Conservation (phyloP, 1,140 invertebrate species). For the Yoshiicerus persimilis region DNA sequence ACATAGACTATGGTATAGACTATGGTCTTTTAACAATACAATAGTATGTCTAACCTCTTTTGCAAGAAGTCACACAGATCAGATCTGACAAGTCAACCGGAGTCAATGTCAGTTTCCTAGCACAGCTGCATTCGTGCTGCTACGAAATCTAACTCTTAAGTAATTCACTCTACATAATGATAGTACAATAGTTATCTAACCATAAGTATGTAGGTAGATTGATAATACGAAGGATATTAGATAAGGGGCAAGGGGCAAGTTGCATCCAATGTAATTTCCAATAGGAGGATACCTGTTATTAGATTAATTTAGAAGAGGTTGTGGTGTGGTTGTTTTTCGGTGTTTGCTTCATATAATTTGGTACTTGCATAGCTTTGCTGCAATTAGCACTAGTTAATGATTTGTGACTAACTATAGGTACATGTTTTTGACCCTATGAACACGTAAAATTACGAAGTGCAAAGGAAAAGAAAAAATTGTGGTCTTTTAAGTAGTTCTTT, state of each 20-base stretch:
- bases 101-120: background rate
- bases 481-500: too few species aligned
- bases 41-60: background rate
- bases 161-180: too few species aligned
- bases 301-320: background rate
- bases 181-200: too few species aligned
- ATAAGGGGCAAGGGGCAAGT: background rate
- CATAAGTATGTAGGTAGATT: too few species aligned
- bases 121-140: background rate
- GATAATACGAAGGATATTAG: too few species aligned
- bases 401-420: too few species aligned
- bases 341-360: background rate
- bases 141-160: too few species aligned
- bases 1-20: background rate
- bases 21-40: background rate
- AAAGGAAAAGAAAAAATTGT: too few species aligned
- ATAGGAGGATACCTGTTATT: background rate
- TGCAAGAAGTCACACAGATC: background rate
- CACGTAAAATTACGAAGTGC: too few species aligned
- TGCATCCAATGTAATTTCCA: background rate
- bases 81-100: background rate
- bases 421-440: too few species aligned
- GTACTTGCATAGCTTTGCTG: too few species aligned
- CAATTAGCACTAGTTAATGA: background rate
- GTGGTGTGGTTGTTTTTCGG: background rate